Conservation (phyloP, 2,888 invertebrate genomes). For the Blera fallax region DNA sequence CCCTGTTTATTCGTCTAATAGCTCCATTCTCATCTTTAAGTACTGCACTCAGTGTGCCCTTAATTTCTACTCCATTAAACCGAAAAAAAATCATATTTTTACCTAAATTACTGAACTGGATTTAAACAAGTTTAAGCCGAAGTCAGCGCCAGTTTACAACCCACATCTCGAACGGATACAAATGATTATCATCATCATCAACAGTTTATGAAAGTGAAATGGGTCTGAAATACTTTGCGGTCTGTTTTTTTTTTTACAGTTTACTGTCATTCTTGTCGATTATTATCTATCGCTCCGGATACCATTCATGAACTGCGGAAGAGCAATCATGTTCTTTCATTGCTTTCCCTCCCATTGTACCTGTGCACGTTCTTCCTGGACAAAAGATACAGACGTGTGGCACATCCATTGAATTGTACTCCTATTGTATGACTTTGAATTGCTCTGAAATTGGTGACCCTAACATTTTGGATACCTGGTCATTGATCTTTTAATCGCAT, state of each 20-base stretch:
- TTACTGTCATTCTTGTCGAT: conserved; percentile 8
- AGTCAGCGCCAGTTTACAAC: neutral
- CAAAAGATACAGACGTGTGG: conserved; percentile 9
- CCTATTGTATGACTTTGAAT: neutral
- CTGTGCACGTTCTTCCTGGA: neutral
- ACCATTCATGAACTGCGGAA: neutral
- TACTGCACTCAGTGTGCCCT: neutral
- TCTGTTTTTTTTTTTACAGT: conserved; percentile 26
- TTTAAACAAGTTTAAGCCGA: conserved; percentile 9
- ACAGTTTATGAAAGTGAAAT: conserved; percentile 37
- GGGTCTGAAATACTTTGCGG: conserved; percentile 11
- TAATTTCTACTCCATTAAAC: conserved; percentile 17
- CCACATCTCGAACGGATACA: neutral
- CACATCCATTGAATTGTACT: neutral
- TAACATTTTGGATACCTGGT: conserved; percentile 17
- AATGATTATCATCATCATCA: conserved; percentile 4
- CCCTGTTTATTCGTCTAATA: no score
- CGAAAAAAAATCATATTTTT: conserved; percentile 10
- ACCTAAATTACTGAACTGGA: conserved; percentile 36
- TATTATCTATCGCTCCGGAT: neutral
- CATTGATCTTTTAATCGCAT: conserved; percentile 33
- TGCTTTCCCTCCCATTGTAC: conserved; percentile 2
- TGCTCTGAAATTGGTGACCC: neutral
- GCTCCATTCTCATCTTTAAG: no score
- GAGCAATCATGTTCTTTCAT: neutral